Percentiles rank a stretch among this genome's conserved stretches.
These are phyloP conservation scores for Drosophila rubida DNA, from an alignment of 2,888 invertebrate species.

Conservation along the genomic window DNA sequence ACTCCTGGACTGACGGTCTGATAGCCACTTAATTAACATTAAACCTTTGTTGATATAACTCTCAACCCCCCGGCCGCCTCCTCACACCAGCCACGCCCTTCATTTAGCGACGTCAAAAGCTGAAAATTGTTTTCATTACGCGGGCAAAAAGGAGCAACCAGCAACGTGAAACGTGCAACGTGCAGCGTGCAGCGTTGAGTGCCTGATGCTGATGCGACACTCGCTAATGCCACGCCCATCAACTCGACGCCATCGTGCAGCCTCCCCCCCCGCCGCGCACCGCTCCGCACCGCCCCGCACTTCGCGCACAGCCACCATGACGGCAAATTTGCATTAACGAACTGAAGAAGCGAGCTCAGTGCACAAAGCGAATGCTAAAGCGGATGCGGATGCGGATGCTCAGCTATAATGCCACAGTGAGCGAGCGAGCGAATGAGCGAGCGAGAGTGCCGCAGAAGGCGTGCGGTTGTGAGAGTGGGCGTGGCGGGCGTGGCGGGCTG, in stretches of 20 bases:
- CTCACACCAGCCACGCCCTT: neutral
- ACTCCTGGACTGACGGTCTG: slow-evolving; percentile 21
- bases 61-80: neutral
- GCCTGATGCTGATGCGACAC: slow-evolving; percentile 24
- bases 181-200: slow-evolving; percentile 12
- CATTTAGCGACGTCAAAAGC: slow-evolving; percentile 40
- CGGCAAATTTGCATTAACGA: slow-evolving; percentile 61
- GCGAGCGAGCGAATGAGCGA: neutral
- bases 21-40: slow-evolving; percentile 68
- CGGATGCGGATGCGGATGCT: slow-evolving; percentile 22
- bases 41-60: slow-evolving; percentile 38
- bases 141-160: slow-evolving; percentile 20
- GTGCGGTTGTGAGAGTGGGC: slow-evolving; percentile 5
- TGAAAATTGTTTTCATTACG: slow-evolving; percentile 60
- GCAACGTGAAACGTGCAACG: neutral
- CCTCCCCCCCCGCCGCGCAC: too few relatives aligned
- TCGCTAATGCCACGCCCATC: slow-evolving; percentile 24
- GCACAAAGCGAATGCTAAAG: slow-evolving; percentile 49
- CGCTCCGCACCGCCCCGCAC: neutral
- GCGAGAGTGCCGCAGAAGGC: neutral
- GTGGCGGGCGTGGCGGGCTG: slow-evolving; percentile 20
- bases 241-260: neutral
- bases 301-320: neutral
- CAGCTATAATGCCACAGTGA: slow-evolving; percentile 3
- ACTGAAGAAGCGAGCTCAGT: slow-evolving; percentile 25